A percentile compares a stretch with the other conserved stretches of the same genome.
These are phyloP conservation scores for Oedothorax gibbosus DNA, from an alignment of 1,140 invertebrate species.

Conservation along the genomic window DNA sequence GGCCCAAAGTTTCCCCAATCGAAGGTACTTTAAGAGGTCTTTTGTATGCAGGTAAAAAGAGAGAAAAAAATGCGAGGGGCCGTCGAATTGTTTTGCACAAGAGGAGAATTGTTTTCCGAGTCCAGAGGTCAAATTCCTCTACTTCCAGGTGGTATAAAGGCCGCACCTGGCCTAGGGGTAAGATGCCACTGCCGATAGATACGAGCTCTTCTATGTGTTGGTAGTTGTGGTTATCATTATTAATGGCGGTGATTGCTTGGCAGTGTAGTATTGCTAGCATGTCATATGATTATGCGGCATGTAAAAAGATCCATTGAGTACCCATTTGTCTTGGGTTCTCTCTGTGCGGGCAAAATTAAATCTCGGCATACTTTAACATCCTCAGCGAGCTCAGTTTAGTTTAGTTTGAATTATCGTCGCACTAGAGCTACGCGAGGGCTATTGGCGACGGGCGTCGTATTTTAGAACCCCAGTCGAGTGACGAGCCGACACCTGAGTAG, in stretches of 20 bases:
- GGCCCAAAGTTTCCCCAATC: neutral
- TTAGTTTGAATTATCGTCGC: too few relatives aligned
- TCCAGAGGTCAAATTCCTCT: slow-evolving; percentile 43
- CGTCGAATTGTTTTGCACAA: slow-evolving; percentile 1
- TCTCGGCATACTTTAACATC: too few relatives aligned
- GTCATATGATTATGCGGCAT: too few relatives aligned
- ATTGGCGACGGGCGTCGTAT: too few relatives aligned
- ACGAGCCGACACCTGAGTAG: too few relatives aligned
- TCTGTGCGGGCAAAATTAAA: too few relatives aligned
- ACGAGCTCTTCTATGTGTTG: neutral
- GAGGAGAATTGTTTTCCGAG: slow-evolving; percentile 23
- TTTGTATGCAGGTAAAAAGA: neutral
- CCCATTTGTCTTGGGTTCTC: too few relatives aligned
- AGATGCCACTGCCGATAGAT: neutral
- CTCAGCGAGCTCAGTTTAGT: too few relatives aligned
- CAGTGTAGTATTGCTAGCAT: too few relatives aligned
- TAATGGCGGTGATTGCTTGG: neutral
- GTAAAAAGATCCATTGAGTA: too few relatives aligned
- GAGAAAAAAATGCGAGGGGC: neutral
- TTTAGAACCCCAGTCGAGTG: too few relatives aligned
- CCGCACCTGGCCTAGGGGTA: neutral
- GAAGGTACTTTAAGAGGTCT: neutral
- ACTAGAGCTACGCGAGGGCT: too few relatives aligned
- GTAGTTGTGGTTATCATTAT: neutral
- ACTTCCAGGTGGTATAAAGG: slow-evolving; percentile 27